Base-by-base conservation (phyloP, 2,888 invertebrate genomes). In the Xiphydria camelus region DNA sequence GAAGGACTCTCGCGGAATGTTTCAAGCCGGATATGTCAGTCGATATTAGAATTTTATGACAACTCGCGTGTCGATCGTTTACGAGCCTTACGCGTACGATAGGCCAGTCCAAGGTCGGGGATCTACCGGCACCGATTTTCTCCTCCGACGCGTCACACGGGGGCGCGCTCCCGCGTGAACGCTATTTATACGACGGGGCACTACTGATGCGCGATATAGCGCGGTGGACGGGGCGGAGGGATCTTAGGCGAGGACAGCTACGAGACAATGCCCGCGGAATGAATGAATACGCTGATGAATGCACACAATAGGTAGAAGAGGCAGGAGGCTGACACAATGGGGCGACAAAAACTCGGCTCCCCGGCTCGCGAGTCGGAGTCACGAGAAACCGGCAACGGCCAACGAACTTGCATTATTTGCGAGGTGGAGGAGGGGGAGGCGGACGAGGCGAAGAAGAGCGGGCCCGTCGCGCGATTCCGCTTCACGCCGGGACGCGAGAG, bases 251-350 rank as follows among this genome's bases (percentile, higher is more conserved):
- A 60, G 61, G 62, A 69, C 66, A 65, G 61, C 57, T 54, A 49
- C 38, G 62, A 72, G 70, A 73, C 73, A 73, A 73, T 73, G 62
- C 61, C 29, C 51, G 49, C 53, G 57, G 63, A 70, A 73, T 71
- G 73, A 73, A 73, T 72, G 73, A 73, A 73, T 69, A 64, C 64
- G 64, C 64, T 73, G 73, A 71, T 73, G 73, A 72, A 70, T 73
- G 68, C 61, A 56, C 62, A 73, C 71, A 73, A 73, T 72, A 54
- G 65, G 46, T n/a, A 66, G 63, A 70, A 64, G 62, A 64, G 60
- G 59, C 59, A 51, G 60, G 51, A 49, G 61, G 48, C 55, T 53
- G 53, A 50, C 55, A 68, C 65, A 65, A 64, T 66, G 48, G 64
- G 60, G 62, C 59, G 66, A 68, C 68, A 67, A 68, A 68, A 68